These are phyloP conservation scores for Hoplostethus atlanticus DNA, from an alignment of 2,797 vertebrate species.

Conservation along the genomic window DNA sequence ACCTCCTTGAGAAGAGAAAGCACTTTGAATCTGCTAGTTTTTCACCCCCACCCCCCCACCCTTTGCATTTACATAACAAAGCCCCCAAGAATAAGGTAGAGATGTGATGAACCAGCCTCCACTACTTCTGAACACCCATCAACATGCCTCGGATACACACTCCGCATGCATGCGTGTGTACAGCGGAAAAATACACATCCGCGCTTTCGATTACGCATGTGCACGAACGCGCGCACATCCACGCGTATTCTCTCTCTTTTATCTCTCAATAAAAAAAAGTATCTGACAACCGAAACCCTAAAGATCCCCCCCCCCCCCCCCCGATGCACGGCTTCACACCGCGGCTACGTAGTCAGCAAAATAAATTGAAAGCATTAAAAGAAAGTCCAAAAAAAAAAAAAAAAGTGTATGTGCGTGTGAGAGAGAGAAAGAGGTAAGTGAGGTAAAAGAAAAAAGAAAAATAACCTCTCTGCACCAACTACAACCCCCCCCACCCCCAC, in stretches of 20 bases:
- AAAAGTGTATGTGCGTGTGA: constrained; percentile 18
- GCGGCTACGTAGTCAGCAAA: constrained; percentile 91
- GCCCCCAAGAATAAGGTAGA: constrained; percentile 93
- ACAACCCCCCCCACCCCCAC: constrained; percentile 60
- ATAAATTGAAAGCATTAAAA: constrained; percentile 96
- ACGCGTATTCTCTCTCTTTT: constrained; percentile 53
- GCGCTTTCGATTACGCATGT: neutral
- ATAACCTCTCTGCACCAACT: constrained; percentile 77
- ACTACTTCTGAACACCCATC: constrained; percentile 73
- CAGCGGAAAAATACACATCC: no score
- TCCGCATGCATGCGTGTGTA: neutral
- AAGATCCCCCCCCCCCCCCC: constrained; percentile 84
- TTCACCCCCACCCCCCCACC: constrained; percentile 24
- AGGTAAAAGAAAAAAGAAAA: constrained; percentile 68
- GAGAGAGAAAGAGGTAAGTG: constrained; percentile 34
- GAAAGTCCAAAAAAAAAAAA: constrained; percentile 84
- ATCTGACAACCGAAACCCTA: constrained; percentile 93
- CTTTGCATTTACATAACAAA: constrained; percentile 99
- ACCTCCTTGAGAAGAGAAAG: constrained; percentile 94
- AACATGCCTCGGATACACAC: constrained; percentile 67
- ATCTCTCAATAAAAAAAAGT: constrained; percentile 85
- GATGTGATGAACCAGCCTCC: constrained; percentile 90
- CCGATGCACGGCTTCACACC: constrained; percentile 84
- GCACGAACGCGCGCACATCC: constrained; percentile 45
- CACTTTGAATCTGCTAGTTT: constrained; percentile 98